Base-by-base conservation (phyloP, 2,797 vertebrate species). In the Periophthalmus magnuspinnatus region DNA sequence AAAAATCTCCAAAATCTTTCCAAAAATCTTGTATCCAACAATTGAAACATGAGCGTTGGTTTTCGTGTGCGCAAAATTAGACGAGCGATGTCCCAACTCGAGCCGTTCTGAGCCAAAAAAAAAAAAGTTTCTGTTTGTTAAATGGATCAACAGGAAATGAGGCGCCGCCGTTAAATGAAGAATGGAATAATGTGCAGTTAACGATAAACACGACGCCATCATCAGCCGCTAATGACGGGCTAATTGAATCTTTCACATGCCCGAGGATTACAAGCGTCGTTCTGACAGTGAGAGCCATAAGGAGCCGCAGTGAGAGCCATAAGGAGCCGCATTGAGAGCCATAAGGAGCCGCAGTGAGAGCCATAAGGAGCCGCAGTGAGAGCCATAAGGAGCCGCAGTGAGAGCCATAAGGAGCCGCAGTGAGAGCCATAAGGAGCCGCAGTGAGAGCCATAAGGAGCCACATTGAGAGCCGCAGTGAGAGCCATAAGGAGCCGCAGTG, bases 161-260 rank as follows among this genome's bases (percentile, higher is more conserved):
- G 89, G 90, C 91, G 91, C 90, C 88, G 88, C 90, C 89, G 88
- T 90, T 92, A 91, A 92, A 92, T 92, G 91, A 90, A 90, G 88
- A 91, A 92, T 91, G 89, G 82, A 91, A 91, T 92, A 87, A 90
- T 90, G 91, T 89, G 90, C 87, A 89, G 90, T 90, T 91, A 92
- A 91, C 86, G 90, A 92, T 90, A 91, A 90, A 90, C 91, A 91
- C 83, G 90, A 89, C 84, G 86, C 89, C 91, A 90, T 92, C 90
- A 91, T 91, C 89, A 88, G 87, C 87, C 28, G 80, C 1, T 92
- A 92, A 92, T 92, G 91, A 90, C 87, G 86, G 87, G 85, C 89
- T 92, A 91, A 92, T 91, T 91, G 89, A 91, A 85, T 91, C 91
- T 90, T 73, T 90, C 90, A 89, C 85, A 87, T 82, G 84, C 81